phyloP scores from a whole-genome alignment of 37 sponge, comb jelly and placozoan genomes.

The Bolinopsis microptera region DNA sequence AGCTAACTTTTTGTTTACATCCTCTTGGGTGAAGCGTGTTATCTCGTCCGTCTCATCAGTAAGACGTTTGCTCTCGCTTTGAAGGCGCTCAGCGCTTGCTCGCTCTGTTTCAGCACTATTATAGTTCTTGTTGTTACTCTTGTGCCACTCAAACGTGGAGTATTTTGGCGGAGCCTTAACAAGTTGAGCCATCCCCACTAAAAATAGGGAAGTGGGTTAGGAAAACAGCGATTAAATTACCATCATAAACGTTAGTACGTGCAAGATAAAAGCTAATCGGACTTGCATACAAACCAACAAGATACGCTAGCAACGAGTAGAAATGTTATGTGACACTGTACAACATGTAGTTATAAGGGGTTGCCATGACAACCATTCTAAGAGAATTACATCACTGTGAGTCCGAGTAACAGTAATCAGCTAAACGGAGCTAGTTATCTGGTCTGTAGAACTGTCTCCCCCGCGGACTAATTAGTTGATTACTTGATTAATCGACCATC shows the following conservation, averaged over 20 bases:
- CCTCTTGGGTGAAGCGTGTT: slow-evolving; percentile 76
- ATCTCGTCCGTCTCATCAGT: slow-evolving; percentile 77
- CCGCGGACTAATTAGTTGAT: neutral
- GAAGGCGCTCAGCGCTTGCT: slow-evolving; percentile 78
- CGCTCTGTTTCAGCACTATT: slow-evolving; percentile 78
- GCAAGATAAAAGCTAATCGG: too few species aligned
- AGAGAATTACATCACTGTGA: neutral
- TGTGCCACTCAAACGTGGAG: slow-evolving; percentile 85
- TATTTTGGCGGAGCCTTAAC: slow-evolving; percentile 81
- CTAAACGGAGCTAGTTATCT: neutral
- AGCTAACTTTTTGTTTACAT: slow-evolving; percentile 81
- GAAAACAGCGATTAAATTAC: neutral
- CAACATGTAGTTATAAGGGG: neutral
- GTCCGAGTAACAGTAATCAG: neutral
- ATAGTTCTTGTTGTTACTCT: slow-evolving; percentile 79
- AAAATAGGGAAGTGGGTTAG: neutral
- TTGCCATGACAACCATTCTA: neutral
- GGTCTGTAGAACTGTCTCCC: neutral
- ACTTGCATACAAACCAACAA: too few species aligned
- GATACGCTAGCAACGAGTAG: neutral
- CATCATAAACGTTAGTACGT: too few species aligned
- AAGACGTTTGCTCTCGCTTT: slow-evolving; percentile 83
- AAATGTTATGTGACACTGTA: neutral
- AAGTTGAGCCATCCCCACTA: slow-evolving; percentile 46
- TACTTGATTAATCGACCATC: neutral